phyloP scores from a whole-genome alignment of 2,888 invertebrate species.

The Drepana falcataria region DNA sequence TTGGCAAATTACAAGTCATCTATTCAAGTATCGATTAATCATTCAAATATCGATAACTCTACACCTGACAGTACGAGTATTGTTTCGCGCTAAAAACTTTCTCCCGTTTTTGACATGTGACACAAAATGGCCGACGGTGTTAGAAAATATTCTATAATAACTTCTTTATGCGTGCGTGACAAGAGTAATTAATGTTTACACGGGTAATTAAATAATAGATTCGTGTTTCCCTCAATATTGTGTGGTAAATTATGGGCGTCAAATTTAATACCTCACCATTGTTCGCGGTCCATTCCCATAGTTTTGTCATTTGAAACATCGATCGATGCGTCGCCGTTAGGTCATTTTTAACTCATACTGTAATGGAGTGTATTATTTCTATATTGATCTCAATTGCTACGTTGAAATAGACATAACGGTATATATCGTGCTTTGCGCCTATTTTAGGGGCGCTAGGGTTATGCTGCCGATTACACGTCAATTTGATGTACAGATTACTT shows the following conservation, averaged over 20 bases:
- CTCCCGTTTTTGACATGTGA: conserved; percentile 15
- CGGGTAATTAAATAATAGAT: conserved; percentile 32
- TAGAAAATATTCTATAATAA: conserved; percentile 15
- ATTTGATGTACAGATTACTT: too few species aligned
- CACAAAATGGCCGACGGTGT: conserved; percentile 22
- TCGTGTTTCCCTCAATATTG: conserved; percentile 1
- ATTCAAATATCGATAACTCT: conserved; percentile 1
- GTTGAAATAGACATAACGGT: not conserved
- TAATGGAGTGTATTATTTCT: not conserved
- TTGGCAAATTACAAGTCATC: conserved; percentile 3
- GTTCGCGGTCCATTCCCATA: conserved; percentile 2
- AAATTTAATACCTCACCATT: conserved; percentile 1
- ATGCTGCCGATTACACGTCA: too few species aligned
- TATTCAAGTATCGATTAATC: conserved; percentile 3
- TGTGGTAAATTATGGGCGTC: not conserved
- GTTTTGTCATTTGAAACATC: conserved; percentile 1
- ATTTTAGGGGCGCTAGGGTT: not conserved
- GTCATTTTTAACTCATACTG: not conserved
- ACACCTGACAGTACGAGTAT: conserved; percentile 18
- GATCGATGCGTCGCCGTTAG: not conserved
- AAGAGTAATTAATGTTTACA: conserved; percentile 18
- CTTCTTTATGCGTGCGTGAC: conserved; percentile 16
- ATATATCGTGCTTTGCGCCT: not conserved
- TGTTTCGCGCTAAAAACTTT: conserved; percentile 32
- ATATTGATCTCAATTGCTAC: not conserved